phyloP scores from a whole-genome alignment of 2,888 invertebrate species.

The Ametastegia equiseti region DNA sequence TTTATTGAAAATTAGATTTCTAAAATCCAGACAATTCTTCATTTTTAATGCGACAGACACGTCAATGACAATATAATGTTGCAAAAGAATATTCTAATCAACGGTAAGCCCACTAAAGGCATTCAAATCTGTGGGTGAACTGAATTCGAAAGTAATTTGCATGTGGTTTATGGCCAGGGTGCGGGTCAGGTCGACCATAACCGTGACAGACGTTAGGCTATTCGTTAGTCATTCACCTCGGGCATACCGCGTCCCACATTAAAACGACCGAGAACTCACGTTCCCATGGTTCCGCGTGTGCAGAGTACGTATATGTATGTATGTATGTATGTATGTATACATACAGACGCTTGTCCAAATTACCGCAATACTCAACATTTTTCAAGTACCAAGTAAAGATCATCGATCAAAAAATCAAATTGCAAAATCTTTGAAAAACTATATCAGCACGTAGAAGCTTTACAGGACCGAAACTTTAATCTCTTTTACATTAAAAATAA shows the following conservation, averaged over 20 bases:
- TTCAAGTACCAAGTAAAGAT: background rate
- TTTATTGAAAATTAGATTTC: no score
- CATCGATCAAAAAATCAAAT: background rate
- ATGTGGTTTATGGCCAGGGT: background rate
- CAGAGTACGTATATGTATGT: background rate
- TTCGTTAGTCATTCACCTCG: constrained; percentile 38
- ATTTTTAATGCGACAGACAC: background rate
- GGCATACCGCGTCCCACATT: constrained; percentile 19
- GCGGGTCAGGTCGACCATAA: constrained; percentile 14
- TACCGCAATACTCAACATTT: background rate
- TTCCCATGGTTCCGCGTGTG: background rate
- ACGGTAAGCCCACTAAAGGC: background rate
- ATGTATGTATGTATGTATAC: no score
- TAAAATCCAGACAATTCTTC: background rate
- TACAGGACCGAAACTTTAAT: background rate
- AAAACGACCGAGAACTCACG: constrained; percentile 3
- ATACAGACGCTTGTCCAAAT: background rate
- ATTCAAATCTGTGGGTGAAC: background rate
- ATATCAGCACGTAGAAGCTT: background rate
- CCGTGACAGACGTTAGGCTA: background rate
- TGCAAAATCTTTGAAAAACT: background rate
- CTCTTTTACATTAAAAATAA: background rate
- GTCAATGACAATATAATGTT: background rate
- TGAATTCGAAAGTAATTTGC: background rate
- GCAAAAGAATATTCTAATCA: background rate